Evolutionary conservation across 2,797 vertebrate species (phyloP), one percentile per base, ranked within the genome.

Genomic region (Mus spretus): DNA sequence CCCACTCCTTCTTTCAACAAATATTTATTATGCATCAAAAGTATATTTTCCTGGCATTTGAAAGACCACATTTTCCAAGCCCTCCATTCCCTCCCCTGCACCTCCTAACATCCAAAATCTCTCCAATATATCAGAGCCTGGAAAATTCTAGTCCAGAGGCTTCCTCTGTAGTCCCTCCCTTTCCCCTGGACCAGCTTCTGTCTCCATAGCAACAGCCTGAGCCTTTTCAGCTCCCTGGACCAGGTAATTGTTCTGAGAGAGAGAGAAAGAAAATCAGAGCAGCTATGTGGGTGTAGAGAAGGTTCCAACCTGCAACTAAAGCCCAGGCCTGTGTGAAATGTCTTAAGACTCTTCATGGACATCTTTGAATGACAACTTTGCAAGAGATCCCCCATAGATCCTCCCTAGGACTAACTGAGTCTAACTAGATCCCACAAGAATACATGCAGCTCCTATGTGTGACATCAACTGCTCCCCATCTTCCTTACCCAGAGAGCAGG

Each of bases 201-300:
- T 96, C 96, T 79, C 97, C 89, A 85, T 85, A 93, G 31, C 82
- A 96, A 96, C 91, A 83, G 86, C 44, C 20, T 7, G 61, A 84
- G 72, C n/a, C 7, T 40, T 61, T 80, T 93, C 50, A 50, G 40
- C 82, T 50, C 78, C 85, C 47, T 40, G 4, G 28, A 91, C 28
- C 83, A 83, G 95, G 92, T 97, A 88, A 92, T 97, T 47, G 44
- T 67, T 93, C n/a, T 4, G 28, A 40, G 88, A 53, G 84, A 40
- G 84, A n/a, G 20, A n/a, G 77, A 59, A 74, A 81, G 57, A 72
- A 91, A 74, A 67, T 17, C 78, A n/a, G 50, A 63, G 19, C 31
- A 55, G 53, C 40, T 59, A 0, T 2, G 83, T 15, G 57, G 83
- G 83, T 15, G 17, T 44, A 12, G 28, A 24, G 26, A 20, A 65